Evolutionary conservation across 2,113 vertebrate species (phyloP).

Genomic region (Mungos mungo): DNA sequence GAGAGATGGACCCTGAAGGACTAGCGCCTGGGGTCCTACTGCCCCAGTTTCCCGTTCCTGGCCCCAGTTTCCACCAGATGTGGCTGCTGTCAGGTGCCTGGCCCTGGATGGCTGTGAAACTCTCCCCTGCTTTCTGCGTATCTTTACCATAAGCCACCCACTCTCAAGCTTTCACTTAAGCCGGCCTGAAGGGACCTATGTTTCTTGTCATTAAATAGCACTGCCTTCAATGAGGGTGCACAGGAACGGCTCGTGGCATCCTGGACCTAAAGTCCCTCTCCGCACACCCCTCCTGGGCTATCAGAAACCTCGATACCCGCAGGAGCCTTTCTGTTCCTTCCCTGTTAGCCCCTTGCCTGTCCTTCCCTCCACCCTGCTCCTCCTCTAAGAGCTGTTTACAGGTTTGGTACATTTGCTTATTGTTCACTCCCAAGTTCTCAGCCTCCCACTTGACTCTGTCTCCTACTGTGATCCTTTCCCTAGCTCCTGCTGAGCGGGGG

Average conservation of each 20-base stretch:
- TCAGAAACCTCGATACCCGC: background rate
- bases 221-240: background rate
- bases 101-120: background rate
- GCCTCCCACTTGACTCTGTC: constrained; percentile 47
- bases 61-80: background rate
- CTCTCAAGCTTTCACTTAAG: background rate
- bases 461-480: constrained; percentile 63
- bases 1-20: background rate
- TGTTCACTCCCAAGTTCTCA: constrained; percentile 9
- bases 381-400: background rate
- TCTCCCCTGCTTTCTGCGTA: background rate
- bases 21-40: too few species aligned
- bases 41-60: background rate
- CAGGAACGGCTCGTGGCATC: fast-evolving
- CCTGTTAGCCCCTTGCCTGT: background rate
- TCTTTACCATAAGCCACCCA: background rate
- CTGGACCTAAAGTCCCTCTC: background rate
- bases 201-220: background rate
- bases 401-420: constrained; percentile 5
- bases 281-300: background rate
- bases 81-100: background rate
- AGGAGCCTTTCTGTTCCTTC: background rate
- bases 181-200: background rate
- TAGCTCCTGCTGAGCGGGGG: constrained; percentile 34
- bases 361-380: background rate